A percentile compares a stretch with the other conserved stretches of the same genome.
phyloP scores from a whole-genome alignment of 2,113 vertebrate species.

The Phodopus roborovskii region DNA sequence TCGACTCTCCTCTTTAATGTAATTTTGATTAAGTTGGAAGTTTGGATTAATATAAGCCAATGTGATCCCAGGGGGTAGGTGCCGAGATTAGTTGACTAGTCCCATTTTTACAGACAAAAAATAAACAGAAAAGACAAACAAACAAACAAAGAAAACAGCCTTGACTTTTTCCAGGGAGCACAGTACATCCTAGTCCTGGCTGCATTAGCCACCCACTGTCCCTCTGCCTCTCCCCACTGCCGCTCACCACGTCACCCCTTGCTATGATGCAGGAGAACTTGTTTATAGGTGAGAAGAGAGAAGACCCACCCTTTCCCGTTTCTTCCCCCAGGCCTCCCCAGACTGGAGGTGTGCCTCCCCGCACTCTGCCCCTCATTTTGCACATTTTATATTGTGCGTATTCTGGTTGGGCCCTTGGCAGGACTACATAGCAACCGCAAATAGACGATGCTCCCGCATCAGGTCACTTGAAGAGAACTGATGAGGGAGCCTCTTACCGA shows the following conservation, averaged over 20 bases:
- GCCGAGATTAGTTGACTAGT: background rate
- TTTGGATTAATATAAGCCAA: background rate
- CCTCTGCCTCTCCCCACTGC: background rate
- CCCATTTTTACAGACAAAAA: background rate
- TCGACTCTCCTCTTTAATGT: background rate
- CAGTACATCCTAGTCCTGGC: background rate
- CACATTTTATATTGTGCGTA: background rate
- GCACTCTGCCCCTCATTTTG: background rate
- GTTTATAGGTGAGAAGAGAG: background rate
- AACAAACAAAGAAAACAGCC: background rate
- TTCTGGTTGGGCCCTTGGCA: background rate
- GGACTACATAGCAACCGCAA: background rate
- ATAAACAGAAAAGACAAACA: background rate
- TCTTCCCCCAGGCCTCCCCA: background rate
- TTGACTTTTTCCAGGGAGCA: background rate
- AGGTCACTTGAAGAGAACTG: background rate
- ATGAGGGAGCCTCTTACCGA: background rate
- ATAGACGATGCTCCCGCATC: background rate
- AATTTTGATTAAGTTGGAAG: background rate
- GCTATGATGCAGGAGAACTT: background rate
- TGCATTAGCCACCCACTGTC: accelerated
- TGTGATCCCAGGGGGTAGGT: background rate
- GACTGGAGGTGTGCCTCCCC: background rate
- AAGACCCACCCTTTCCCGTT: background rate
- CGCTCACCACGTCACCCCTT: background rate